phyloP scores from a whole-genome alignment of 2,113 vertebrate genomes.

The Chiloscyllium plagiosum region DNA sequence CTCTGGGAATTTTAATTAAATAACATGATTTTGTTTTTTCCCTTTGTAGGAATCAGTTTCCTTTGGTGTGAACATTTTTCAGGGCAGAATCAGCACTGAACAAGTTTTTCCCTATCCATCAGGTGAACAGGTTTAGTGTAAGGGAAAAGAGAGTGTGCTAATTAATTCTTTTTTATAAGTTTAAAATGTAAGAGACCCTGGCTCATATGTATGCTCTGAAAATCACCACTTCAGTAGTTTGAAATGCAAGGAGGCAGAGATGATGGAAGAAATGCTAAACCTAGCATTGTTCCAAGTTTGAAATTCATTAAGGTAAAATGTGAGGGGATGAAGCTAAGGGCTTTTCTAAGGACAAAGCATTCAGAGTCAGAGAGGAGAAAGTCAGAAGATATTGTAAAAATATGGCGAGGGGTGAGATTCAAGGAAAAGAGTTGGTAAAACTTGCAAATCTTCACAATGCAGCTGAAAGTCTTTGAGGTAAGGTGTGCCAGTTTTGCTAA shows the following conservation, averaged over 20 bases:
- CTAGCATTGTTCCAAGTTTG: too few relatives aligned
- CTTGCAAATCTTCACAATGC: too few relatives aligned
- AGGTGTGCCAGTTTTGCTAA: too few relatives aligned
- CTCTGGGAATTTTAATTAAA: background rate
- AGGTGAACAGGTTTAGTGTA: conserved; percentile 52
- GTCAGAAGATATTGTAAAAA: too few relatives aligned
- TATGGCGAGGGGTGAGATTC: too few relatives aligned
- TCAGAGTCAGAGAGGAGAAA: too few relatives aligned
- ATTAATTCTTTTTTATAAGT: background rate
- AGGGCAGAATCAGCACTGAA: conserved; percentile 66
- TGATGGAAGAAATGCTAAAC: too few relatives aligned
- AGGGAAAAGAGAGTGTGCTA: background rate
- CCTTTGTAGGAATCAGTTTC: conserved; percentile 70
- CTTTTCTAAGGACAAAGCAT: too few relatives aligned
- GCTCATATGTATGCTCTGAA: background rate
- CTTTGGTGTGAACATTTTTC: conserved; percentile 77
- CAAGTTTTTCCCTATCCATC: conserved; percentile 80
- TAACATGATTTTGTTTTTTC: background rate
- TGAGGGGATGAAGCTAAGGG: too few relatives aligned
- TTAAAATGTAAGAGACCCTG: background rate
- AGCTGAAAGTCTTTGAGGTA: too few relatives aligned
- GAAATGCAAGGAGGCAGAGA: background rate
- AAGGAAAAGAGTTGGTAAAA: too few relatives aligned
- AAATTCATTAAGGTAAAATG: too few relatives aligned
- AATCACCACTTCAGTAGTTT: background rate